Conservation (phyloP, 2,888 invertebrate genomes). For the Trissolcus brochymenae region DNA sequence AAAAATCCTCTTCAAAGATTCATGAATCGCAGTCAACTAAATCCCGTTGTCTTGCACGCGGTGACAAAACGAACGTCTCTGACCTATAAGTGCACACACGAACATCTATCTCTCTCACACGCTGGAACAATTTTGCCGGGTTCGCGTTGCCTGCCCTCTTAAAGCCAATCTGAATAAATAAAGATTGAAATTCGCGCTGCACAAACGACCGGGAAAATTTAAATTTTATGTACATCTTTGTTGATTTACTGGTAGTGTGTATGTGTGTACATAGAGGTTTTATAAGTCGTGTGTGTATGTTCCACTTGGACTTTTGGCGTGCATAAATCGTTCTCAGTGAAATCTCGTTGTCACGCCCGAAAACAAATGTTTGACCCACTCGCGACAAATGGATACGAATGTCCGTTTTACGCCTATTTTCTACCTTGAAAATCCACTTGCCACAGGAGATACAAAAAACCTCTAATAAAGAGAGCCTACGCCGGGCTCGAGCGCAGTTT, state of each 20-base stretch:
- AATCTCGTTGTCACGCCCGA: constrained; percentile 59
- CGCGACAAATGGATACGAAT: constrained; percentile 48
- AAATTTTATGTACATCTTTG: too few species aligned
- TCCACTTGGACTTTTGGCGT: constrained; percentile 6
- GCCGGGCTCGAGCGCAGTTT: too few species aligned
- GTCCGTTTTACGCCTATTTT: constrained; percentile 28
- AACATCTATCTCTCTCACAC: too few species aligned
- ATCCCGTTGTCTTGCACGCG: constrained; percentile 57
- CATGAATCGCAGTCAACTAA: constrained; percentile 42
- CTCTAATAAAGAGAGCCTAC: too few species aligned
- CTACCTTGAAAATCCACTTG: constrained; percentile 50
- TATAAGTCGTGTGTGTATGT: not conserved
- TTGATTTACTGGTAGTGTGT: too few species aligned
- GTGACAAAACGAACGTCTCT: constrained; percentile 35
- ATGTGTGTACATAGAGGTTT: not conserved
- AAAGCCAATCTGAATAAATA: too few species aligned
- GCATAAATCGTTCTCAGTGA: constrained; percentile 41
- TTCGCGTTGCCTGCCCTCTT: too few species aligned
- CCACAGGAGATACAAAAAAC: not conserved
- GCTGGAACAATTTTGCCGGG: too few species aligned
- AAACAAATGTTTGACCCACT: constrained; percentile 52
- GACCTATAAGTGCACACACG: constrained; percentile 36
- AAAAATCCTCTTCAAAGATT: constrained; percentile 38
- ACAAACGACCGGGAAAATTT: not conserved
- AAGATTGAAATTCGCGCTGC: not conserved